Evolutionary conservation across 2,113 vertebrate genomes (phyloP).

Genomic region (Psilopsiagon aymara): DNA sequence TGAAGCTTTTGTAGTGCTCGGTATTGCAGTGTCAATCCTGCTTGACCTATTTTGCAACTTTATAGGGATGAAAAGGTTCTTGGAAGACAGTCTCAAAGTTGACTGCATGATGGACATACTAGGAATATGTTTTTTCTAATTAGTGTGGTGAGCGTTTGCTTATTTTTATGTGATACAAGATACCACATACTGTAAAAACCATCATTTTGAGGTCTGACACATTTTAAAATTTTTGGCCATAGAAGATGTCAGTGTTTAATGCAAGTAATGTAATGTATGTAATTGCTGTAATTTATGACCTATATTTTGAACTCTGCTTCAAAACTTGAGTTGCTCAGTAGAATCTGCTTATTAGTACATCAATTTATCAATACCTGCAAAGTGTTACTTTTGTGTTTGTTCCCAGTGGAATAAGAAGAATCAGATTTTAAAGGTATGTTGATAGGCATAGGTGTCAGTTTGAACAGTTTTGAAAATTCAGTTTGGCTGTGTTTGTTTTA

Average conservation of each 20-base stretch:
- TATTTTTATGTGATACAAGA: background rate
- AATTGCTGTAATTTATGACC: background rate
- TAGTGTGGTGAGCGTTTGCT: background rate
- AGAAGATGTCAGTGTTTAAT: background rate
- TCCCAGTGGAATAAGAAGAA: background rate
- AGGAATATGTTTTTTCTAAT: background rate
- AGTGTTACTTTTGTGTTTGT: background rate
- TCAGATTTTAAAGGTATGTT: background rate
- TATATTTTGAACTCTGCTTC: background rate
- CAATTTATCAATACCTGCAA: background rate
- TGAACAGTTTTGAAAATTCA: fast-evolving
- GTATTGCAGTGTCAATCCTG: background rate
- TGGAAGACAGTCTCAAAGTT: background rate
- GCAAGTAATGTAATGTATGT: background rate
- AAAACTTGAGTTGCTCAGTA: background rate
- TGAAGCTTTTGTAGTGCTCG: background rate
- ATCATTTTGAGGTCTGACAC: background rate
- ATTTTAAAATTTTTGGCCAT: background rate
- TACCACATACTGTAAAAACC: background rate
- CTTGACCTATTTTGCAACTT: background rate
- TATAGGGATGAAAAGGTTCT: background rate
- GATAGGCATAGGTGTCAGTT: background rate
- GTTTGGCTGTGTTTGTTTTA: background rate
- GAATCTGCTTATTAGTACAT: background rate
- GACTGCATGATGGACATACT: background rate